Evolutionary conservation across 2,888 invertebrate genomes (phyloP).

Genomic region (Panorpa germanica): DNA sequence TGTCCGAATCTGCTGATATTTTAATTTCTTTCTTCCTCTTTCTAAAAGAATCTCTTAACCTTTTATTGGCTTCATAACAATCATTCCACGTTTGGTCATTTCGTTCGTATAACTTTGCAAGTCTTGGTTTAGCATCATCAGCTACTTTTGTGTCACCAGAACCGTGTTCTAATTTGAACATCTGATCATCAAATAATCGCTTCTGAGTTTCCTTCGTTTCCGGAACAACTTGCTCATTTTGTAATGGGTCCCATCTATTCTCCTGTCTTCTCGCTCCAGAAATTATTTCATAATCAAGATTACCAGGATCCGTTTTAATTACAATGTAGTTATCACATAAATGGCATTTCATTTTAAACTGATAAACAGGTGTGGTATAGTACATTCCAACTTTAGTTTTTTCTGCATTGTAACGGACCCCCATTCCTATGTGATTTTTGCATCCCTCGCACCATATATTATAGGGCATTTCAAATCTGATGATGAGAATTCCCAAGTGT

Average conservation of each 20-base stretch:
- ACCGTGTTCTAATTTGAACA: constrained; percentile 93
- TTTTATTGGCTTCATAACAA: constrained; percentile 80
- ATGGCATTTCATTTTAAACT: constrained; percentile 99
- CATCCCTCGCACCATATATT: constrained; percentile 99
- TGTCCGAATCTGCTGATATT: constrained; percentile 43
- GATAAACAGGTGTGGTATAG: constrained; percentile 91
- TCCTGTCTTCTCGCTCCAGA: constrained; percentile 93
- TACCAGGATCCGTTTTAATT: constrained; percentile 96
- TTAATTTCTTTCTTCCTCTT: constrained; percentile 57
- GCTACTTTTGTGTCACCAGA: constrained; percentile 56
- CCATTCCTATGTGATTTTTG: constrained; percentile 97
- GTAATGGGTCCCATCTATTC: constrained; percentile 92
- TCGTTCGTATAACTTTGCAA: constrained; percentile 57
- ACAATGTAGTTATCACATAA: constrained; percentile 93
- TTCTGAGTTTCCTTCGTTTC: constrained; percentile 84
- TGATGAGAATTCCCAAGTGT: constrained; percentile 85
- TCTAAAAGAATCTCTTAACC: constrained; percentile 68
- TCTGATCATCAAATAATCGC: constrained; percentile 83
- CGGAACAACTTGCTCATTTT: constrained; percentile 85
- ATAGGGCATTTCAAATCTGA: constrained; percentile 95
- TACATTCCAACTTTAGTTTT: constrained; percentile 94
- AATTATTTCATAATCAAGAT: constrained; percentile 89
- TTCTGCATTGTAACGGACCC: constrained; percentile 91
- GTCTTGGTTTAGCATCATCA: constrained; percentile 46
- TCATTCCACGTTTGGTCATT: constrained; percentile 78